Evolutionary conservation across 2,113 vertebrate genomes (phyloP), one percentile per base, ranked within the genome.

Genomic region (Varanus komodoensis): DNA sequence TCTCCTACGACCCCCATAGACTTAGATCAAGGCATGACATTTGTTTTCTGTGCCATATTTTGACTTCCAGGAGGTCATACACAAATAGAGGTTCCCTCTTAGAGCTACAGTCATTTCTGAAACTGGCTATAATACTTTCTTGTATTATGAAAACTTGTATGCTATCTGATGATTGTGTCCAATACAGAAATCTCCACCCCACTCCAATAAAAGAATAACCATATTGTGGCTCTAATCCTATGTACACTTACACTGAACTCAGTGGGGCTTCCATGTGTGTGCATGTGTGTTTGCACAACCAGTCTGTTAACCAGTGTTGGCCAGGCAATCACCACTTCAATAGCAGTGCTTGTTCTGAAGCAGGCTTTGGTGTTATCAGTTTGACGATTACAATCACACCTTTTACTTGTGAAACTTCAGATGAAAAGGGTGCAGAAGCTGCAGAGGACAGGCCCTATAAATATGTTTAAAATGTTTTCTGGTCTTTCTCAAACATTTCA

Each of bases 401-500:
- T 89, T 90, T 50, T 89, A 89, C 94, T 91, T 92, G 96, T 91
- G 89, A 91, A 93, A 91, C 93, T 91, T 93, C 94, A 93, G 95
- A 92, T 94, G 84, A 93, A 92, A 90, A 23, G 50, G 93, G 93
- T 89, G 54, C 89, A 88, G 92, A 93, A 93, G 86, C 92, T 91
- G 89, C 82, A 87, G 93, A 91, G 80, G 94, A 93, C 92, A 92
- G 0, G 6, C 86, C 84, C 90, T 96, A 78, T 96, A 95, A 97
- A 96, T 93, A 95, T 95, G 94, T 94, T 90, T 91, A 68, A 74
- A 95, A 92, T 94, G 88, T 94, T 95, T 92, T 96, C 96, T 97
- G 96, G 78, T 93, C 95, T 96, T 96, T 96, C 94, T 97, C 94
- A 95, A 92, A 93, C 95, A 94, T 92, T 92, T 94, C 92, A 92